A percentile compares a stretch with the other conserved stretches of the same genome.
Evolutionary conservation across 2,113 vertebrate species (phyloP).

Genomic region (rabbit (Oryctolagus cuniculus)): mOryCun1.1 NC_091445.1:89630001-89630500

Average conservation of each 20-base stretch:
- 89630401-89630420: background rate
- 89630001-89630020: slow-evolving; percentile 59
- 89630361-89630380: background rate
- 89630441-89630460: background rate
- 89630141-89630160: slow-evolving; percentile 63
- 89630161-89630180: slow-evolving; percentile 63
- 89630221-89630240: slow-evolving; percentile 20
- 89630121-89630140: slow-evolving; percentile 77
- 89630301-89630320: slow-evolving; percentile 24
- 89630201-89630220: slow-evolving; percentile 65
- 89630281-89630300: slow-evolving; percentile 22
- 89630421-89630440: background rate
- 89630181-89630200: slow-evolving; percentile 67
- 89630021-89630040: slow-evolving; percentile 51
- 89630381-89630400: slow-evolving; percentile 25
- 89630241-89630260: slow-evolving; percentile 67
- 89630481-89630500: background rate
- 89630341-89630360: background rate
- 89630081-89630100: slow-evolving; percentile 77
- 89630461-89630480: background rate
- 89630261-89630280: background rate
- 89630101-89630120: slow-evolving; percentile 69
- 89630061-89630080: slow-evolving; percentile 49
- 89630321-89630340: background rate
- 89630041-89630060: slow-evolving; percentile 72